These are phyloP conservation scores for Heliconius eleuchia DNA, from an alignment of 1,140 invertebrate genomes.

Conservation along the genomic window DNA sequence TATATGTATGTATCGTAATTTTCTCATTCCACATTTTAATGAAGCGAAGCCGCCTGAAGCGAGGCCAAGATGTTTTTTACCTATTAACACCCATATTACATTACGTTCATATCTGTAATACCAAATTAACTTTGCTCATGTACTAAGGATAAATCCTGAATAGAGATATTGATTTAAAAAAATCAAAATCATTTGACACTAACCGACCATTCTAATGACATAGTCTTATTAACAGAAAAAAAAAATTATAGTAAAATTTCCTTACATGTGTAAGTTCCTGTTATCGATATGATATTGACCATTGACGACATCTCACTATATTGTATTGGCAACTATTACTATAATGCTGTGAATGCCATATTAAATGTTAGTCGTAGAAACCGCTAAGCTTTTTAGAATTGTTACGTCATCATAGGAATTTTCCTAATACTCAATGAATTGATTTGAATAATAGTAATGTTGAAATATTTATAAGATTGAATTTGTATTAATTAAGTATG, in stretches of 20 bases:
- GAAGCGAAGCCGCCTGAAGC: conserved; percentile 17
- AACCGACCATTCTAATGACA: too few species aligned
- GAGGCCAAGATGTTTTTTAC: conserved; percentile 33
- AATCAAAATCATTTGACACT: too few species aligned
- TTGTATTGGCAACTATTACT: neutral
- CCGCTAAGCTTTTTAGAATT: neutral
- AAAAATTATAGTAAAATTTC: too few species aligned
- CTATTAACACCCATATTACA: conserved; percentile 36
- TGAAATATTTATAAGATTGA: neutral
- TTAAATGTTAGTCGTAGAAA: neutral
- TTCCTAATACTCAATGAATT: conserved; percentile 1
- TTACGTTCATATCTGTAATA: conserved; percentile 6
- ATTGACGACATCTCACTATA: neutral
- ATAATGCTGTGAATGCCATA: neutral
- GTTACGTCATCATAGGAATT: conserved; percentile 8
- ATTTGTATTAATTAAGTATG: neutral
- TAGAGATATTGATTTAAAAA: too few species aligned
- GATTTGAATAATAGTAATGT: neutral
- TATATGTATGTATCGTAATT: conserved; percentile 9
- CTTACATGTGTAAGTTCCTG: neutral
- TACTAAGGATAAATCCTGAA: neutral
- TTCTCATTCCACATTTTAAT: conserved; percentile 35
- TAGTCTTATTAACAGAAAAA: too few species aligned
- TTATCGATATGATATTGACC: too few species aligned
- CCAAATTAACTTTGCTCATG: neutral